Evolutionary conservation across 2,888 invertebrate species (phyloP), one percentile per base, ranked within the genome.

Genomic region (Epsilonema sp.): DNA sequence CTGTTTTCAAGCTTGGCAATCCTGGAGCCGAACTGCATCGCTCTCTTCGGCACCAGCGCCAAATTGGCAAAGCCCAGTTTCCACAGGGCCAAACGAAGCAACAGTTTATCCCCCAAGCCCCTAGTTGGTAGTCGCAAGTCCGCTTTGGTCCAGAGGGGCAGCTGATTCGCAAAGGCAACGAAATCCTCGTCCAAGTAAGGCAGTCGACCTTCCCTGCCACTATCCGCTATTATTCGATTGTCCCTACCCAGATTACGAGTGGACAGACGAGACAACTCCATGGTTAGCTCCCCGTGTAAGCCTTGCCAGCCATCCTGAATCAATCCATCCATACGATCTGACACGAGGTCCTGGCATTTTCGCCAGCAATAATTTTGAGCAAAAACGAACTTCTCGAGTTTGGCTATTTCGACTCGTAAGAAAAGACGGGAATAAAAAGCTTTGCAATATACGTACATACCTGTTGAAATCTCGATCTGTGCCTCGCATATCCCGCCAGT

Each of bases 21-120:
- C 61, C 85, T 75, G 0, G 87, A 86, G 13, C 97, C 97, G 72
- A 97, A 97, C 66, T 97, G 97, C 56, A 97, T 76, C 0, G 94
- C 97, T 63, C 87, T 70, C 67, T 97, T 97, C 39, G 83, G 84
- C 43, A 84, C 74, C 39, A 67, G 65, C 3, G 79, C 76, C 3
- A 61, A 55, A 2, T 49, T 39, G n/a, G 39, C 26, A 13, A 70
- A 56, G 1, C 67, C 66, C 2, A 70, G 55, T 36, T 59, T 54
- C 13, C 53, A 37, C 8, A 71, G 69, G 50, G 64, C 53, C 21
- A 66, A 47, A 55, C 94, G 74, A 39, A 94, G 70, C 43, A 92
- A 71, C 44, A 89, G 69, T 67, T 97, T 97, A 63, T 97, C 94
- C n/a, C 92, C 92, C 44, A 83, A 58, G 23, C 90, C 89, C 22